Evolutionary conservation across 92 coral and sea anemone species (phyloP), one percentile per base, ranked within the genome.

Genomic region (Heliopora coerulea): DNA sequence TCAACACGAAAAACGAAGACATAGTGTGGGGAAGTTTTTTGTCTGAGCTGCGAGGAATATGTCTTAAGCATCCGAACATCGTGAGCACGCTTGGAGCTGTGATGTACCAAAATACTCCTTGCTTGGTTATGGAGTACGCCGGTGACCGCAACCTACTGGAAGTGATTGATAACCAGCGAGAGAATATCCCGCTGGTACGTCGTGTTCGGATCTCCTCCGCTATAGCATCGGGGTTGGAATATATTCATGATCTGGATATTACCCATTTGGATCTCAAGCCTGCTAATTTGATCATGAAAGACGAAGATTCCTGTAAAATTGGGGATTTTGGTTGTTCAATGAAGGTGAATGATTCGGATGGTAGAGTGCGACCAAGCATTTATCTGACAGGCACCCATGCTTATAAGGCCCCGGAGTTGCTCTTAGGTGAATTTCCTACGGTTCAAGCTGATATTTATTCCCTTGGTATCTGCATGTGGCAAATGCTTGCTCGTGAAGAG

Each of bases 251-350:
- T 42, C 75, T 81, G 50, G 74, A 84, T 41, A 72, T 91, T 25
- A 87, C 82, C 3, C 97, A 91, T 68, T 82, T 91, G 80, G 97
- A 91, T 82, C 65, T 91, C 73, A 91, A 91, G 52, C 97, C 97
- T 34, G 96, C 97, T 3, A 91, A 91, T 77, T 83, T 91, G 60
- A 86, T 91, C 57, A 79, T 91, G 39, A 86, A 87, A 44, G 37
- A 41, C 13, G 82, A 79, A 35, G 91, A 79, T 73, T 78, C 76
- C 10, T 91, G 97, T 80, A 91, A 89, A 68, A 87, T 91, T 56
- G 97, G 88, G 44, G 97, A 91, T 48, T 91, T 91, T 62, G 97
- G 97, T 37, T 91, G 97, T 62, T 91, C 91, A 68, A 89, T 86
- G 42, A 87, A 72, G 56, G 79, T 89, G 14, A 78, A 79, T 31